Evolutionary conservation across 2,797 vertebrate genomes (phyloP).

Genomic region (Acridotheres tristis): DNA sequence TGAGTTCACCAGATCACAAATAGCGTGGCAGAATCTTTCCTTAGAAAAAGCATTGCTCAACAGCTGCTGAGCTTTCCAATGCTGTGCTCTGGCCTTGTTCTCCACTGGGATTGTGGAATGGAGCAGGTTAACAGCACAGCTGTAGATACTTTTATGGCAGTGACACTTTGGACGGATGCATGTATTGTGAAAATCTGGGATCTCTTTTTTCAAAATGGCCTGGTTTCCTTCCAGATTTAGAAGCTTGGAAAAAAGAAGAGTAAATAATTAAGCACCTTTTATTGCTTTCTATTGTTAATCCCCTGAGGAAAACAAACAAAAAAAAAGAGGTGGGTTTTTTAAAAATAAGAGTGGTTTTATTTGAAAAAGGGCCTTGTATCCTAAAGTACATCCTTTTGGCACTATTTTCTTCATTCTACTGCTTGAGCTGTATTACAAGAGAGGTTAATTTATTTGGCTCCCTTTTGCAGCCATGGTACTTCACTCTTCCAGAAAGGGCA

Average conservation of each 20-base stretch:
- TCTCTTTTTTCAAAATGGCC: slow-evolving; percentile 14
- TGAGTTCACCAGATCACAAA: neutral
- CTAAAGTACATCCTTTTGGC: neutral
- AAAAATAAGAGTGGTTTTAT: neutral
- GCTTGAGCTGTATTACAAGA: neutral
- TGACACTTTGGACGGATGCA: neutral
- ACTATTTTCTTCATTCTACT: neutral
- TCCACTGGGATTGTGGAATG: neutral
- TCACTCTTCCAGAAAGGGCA: neutral
- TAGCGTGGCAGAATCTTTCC: neutral
- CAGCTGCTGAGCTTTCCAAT: neutral
- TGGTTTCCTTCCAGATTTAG: slow-evolving; percentile 27
- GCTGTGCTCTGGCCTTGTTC: neutral
- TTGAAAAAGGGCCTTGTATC: neutral
- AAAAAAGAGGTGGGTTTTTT: neutral
- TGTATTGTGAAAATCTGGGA: neutral
- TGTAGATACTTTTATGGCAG: slow-evolving; percentile 18
- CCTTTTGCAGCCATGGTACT: neutral
- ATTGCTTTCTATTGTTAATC: slow-evolving; percentile 31
- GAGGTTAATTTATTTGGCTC: neutral
- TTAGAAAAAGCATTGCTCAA: neutral
- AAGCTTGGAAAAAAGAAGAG: neutral
- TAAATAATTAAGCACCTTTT: slow-evolving; percentile 40
- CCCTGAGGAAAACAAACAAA: neutral
- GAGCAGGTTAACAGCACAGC: neutral